A percentile compares a stretch with the other conserved stretches of the same genome.
Conservation (phyloP, 2,888 invertebrate species). For the Zaprionus obscuricornis region DNA sequence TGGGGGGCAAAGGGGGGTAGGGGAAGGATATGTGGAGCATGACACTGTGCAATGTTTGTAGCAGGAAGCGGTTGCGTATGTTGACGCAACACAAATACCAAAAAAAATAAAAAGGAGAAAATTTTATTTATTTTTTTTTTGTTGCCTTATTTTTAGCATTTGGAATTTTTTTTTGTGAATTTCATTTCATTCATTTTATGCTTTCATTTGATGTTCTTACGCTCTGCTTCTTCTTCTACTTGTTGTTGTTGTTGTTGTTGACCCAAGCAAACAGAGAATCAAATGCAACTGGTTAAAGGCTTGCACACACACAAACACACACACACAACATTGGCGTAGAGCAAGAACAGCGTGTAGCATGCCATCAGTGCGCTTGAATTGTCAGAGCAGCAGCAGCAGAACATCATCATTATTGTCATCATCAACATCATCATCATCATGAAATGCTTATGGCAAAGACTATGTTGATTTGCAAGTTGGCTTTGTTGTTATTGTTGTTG, state of each 20-base stretch:
- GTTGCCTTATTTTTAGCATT: constrained; percentile 49
- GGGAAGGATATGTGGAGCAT: not conserved
- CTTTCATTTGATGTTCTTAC: constrained; percentile 2
- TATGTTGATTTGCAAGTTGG: constrained; percentile 54
- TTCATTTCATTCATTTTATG: constrained; percentile 56
- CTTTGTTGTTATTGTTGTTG: no score
- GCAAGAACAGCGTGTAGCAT: constrained; percentile 3
- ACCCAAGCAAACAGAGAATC: constrained; percentile 27
- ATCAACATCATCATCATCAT: constrained; percentile 40
- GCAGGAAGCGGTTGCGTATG: constrained; percentile 2
- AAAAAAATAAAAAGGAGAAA: not conserved
- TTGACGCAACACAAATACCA: constrained; percentile 40
- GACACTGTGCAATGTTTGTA: not conserved
- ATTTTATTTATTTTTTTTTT: not conserved
- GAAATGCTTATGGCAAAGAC: constrained; percentile 23
- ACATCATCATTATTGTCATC: no score
- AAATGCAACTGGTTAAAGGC: constrained; percentile 48
- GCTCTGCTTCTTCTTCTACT: constrained; percentile 19
- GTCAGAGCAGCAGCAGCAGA: no score
- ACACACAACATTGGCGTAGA: no score
- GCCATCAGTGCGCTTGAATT: constrained; percentile 21
- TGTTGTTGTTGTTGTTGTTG: constrained; percentile 14
- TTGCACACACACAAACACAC: no score
- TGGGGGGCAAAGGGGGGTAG: not conserved
- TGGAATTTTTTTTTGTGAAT: constrained; percentile 52